Evolutionary conservation across 1,140 invertebrate species (phyloP).

Genomic region (Philotrypesis tridentata): DNA sequence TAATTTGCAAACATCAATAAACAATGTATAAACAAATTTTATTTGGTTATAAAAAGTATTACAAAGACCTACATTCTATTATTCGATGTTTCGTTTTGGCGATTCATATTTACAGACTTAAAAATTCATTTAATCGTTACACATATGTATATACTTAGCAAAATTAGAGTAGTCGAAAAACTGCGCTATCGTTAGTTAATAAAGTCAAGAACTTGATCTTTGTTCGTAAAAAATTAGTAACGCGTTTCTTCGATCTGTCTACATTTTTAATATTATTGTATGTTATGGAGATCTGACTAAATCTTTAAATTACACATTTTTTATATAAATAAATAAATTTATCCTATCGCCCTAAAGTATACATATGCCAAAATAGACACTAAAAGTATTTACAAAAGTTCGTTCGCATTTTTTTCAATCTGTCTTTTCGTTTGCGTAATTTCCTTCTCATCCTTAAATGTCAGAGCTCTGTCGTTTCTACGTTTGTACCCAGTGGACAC

Average conservation of each 20-base stretch:
- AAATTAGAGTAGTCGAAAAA: background rate
- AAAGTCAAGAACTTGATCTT: background rate
- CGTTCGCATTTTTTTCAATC: slow-evolving; percentile 17
- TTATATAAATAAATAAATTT: slow-evolving; percentile 37
- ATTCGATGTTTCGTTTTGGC: slow-evolving; percentile 44
- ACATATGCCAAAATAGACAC: background rate
- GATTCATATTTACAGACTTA: slow-evolving; percentile 38
- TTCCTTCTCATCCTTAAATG: slow-evolving; percentile 16
- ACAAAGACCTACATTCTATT: slow-evolving; percentile 14
- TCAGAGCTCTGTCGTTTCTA: slow-evolving; percentile 89
- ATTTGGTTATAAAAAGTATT: slow-evolving; percentile 44
- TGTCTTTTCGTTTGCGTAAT: background rate
- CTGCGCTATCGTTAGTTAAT: background rate
- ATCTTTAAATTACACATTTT: slow-evolving; percentile 18
- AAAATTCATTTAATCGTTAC: background rate
- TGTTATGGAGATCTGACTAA: slow-evolving; percentile 14
- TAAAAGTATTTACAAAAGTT: slow-evolving; percentile 49
- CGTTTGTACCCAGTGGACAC: slow-evolving; percentile 79
- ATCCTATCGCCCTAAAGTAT: background rate
- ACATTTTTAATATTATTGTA: background rate
- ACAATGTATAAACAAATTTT: slow-evolving; percentile 38
- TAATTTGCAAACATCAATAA: background rate
- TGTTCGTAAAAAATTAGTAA: background rate
- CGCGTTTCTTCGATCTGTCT: background rate
- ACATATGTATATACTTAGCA: background rate